Base-by-base conservation (phyloP, 2,888 invertebrate species). In the Hyposoter dolosus region DNA sequence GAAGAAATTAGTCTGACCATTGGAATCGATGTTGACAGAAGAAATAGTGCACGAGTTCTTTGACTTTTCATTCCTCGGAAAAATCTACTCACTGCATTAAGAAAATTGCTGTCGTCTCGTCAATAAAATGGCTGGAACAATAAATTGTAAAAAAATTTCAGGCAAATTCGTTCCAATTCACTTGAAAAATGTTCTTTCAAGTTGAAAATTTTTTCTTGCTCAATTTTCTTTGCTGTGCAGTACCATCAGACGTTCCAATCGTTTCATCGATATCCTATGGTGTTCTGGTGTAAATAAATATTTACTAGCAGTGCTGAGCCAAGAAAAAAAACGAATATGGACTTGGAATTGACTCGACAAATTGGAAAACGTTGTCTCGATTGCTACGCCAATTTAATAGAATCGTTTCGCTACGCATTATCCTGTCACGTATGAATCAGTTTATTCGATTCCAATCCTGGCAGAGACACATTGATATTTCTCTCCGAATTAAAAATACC, bases 401-500 rank as follows among this genome's bases (percentile, higher is more conserved):
- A 10, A 9, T 56, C 23, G 56, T 23, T 56, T 23, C 12, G 56
- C 12, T 23, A 3, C 23, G 23, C 23, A 23, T 23, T 56, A 10
- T 3, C 12, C 23, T 12, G 56, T 19, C 17, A 56, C 23, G 10
- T 12, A 23, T 12, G 12, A 56, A 28, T 12, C 3, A 7, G 19
- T 12, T 56, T 12, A 28, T 19, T 23, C 5, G 10, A 10, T 28
- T 56, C 23, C 56, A 23, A 53, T 19, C 19, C 5, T 10, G 6
- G 50, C n/a, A n/a, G 50, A n/a, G 50, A 50, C 6, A n/a, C 50
- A 50, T 50, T 50, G 50, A 50, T 50, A 50, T 50, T 50, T 50
- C n/a, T 50, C 50, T 50, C 3, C 50, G n/a, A 50, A 50, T n/a
- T 50, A 53, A 53, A 53, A 53, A 53, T 19, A 3, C 23, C 10